Evolutionary conservation across 2,888 invertebrate genomes (phyloP).

Genomic region (Parasteatoda lunata): DNA sequence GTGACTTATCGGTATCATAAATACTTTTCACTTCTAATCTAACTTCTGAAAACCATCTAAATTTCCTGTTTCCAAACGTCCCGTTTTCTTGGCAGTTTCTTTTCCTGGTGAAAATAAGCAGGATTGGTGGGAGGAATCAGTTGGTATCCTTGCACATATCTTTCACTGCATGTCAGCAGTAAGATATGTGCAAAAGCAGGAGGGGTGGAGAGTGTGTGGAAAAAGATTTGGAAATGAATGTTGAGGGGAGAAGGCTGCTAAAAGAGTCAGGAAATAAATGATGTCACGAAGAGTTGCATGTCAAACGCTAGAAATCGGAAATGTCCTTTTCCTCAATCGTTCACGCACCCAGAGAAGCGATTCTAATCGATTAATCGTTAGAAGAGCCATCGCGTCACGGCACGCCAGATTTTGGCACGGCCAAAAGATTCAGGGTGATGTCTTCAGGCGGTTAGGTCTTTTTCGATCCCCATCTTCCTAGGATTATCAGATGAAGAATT

Average conservation of each 20-base stretch:
- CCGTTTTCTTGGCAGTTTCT: background rate
- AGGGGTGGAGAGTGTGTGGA: background rate
- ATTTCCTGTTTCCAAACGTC: background rate
- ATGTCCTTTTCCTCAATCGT: conserved; percentile 59
- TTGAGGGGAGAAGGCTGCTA: background rate
- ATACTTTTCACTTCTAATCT: too few species aligned
- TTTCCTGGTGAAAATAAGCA: background rate
- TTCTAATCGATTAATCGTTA: conserved; percentile 64
- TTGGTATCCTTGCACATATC: background rate
- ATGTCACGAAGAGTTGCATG: conserved; percentile 58
- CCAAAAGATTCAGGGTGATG: conserved; percentile 40
- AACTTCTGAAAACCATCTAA: too few species aligned
- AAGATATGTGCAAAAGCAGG: background rate
- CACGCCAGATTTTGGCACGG: conserved; percentile 49
- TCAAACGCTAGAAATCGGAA: conserved; percentile 45
- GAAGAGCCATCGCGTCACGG: conserved; percentile 48
- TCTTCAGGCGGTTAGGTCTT: conserved; percentile 24
- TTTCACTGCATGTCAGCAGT: background rate
- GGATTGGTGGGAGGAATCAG: background rate
- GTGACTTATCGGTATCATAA: too few species aligned
- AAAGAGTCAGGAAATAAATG: conserved; percentile 22
- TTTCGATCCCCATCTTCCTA: background rate
- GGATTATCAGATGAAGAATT: too few species aligned
- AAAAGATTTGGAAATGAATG: background rate
- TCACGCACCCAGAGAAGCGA: conserved; percentile 52